Percentiles rank a stretch among this genome's conserved stretches.
Conservation (phyloP, 2,888 invertebrate genomes). For the Diploptera punctata region DNA sequence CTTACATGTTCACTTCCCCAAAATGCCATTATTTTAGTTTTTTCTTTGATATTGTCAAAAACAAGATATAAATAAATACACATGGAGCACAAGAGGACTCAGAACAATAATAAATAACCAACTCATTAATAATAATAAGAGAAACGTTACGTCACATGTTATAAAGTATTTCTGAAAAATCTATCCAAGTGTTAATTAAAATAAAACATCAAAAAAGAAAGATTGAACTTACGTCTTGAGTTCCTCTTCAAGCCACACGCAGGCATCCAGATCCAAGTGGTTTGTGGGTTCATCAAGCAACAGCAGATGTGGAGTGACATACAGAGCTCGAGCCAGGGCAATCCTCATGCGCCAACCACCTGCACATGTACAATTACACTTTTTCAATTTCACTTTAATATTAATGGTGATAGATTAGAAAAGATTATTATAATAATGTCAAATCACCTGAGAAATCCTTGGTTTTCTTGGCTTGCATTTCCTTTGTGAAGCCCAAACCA, state of each 20-base stretch:
- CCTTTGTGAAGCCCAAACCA: slow-evolving; percentile 90
- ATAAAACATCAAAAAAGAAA: too few species aligned
- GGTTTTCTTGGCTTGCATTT: slow-evolving; percentile 68
- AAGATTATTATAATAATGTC: not conserved
- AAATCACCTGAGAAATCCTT: slow-evolving; percentile 79
- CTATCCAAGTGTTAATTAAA: too few species aligned
- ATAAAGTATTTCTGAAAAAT: too few species aligned
- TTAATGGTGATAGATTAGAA: too few species aligned
- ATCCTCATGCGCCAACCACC: slow-evolving; percentile 99
- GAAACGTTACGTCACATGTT: too few species aligned
- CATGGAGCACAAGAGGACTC: too few species aligned
- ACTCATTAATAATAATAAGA: too few species aligned
- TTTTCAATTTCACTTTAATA: not conserved
- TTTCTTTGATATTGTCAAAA: too few species aligned
- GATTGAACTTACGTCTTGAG: slow-evolving; percentile 73
- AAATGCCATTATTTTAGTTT: too few species aligned
- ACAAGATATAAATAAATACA: too few species aligned
- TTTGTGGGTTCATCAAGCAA: slow-evolving; percentile 99
- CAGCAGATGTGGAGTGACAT: slow-evolving; percentile 95
- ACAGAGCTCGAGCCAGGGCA: slow-evolving; percentile 94
- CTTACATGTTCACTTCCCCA: too few species aligned
- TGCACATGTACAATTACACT: slow-evolving; percentile 47
- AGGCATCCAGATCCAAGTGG: slow-evolving; percentile 91
- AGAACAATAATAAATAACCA: too few species aligned
- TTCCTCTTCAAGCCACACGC: slow-evolving; percentile 99